These are phyloP conservation scores for Diarsia mendica DNA, from an alignment of 2,888 invertebrate genomes.

Conservation along the genomic window DNA sequence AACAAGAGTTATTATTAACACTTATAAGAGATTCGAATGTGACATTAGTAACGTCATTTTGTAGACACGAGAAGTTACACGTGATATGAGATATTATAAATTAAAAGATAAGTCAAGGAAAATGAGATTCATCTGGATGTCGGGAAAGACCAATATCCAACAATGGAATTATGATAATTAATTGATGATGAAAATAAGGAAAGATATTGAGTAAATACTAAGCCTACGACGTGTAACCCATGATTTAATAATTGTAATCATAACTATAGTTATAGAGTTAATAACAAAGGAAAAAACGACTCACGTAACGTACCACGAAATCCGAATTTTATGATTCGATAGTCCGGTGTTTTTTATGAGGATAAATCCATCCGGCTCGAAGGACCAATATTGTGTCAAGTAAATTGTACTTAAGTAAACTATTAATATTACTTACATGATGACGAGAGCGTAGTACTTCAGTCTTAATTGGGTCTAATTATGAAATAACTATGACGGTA, in stretches of 20 bases:
- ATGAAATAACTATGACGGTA: conserved; percentile 12
- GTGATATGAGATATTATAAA: conserved; percentile 2
- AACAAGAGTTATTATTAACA: not conserved
- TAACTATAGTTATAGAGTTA: not conserved
- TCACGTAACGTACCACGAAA: not conserved
- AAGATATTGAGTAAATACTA: conserved; percentile 23
- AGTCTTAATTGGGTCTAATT: conserved; percentile 1
- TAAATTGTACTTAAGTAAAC: not conserved
- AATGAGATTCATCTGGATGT: conserved; percentile 3
- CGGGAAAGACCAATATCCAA: conserved; percentile 22
- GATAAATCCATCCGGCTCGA: not conserved
- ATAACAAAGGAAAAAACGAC: not conserved
- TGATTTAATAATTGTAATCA: not conserved
- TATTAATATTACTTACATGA: conserved; percentile 12
- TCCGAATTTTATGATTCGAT: not conserved
- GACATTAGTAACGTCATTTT: not conserved
- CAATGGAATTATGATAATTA: conserved; percentile 13
- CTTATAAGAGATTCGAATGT: not conserved
- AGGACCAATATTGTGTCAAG: not conserved
- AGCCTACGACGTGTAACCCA: not conserved
- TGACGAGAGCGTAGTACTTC: not conserved
- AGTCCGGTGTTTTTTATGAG: not conserved
- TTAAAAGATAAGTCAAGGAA: conserved; percentile 28
- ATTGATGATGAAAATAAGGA: conserved; percentile 32
- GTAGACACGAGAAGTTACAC: not conserved